These are phyloP conservation scores for Pituophis catenifer DNA, from an alignment of 2,113 vertebrate genomes.

Conservation along the genomic window DNA sequence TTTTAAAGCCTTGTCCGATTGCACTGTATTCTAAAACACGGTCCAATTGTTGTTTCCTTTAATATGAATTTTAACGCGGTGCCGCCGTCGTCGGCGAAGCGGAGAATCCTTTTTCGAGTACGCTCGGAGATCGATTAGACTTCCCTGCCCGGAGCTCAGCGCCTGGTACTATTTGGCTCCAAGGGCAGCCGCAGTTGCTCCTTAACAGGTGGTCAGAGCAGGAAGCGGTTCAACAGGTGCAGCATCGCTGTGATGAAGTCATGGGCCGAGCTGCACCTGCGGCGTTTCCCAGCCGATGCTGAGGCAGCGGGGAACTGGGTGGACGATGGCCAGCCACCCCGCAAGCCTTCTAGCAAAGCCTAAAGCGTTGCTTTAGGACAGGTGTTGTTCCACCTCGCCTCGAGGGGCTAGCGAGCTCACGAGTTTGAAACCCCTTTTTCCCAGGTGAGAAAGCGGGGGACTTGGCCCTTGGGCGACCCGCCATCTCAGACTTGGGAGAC, in stretches of 20 bases:
- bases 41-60: background rate
- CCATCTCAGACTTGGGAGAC: background rate
- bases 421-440: background rate
- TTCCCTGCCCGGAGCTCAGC: background rate
- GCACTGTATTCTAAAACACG: background rate
- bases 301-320: background rate
- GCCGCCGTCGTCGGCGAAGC: background rate
- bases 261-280: background rate
- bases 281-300: background rate
- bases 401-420: background rate
- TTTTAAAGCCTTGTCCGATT: background rate
- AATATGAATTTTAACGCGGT: background rate
- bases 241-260: background rate
- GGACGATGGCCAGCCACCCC: background rate
- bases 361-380: background rate
- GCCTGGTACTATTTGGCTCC: background rate
- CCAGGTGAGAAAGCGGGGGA: background rate
- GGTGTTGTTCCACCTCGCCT: background rate
- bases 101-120: background rate
- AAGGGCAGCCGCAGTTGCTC: background rate
- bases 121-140: background rate
- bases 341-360: background rate
- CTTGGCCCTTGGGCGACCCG: background rate
- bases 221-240: conserved; percentile 14
- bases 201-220: background rate